Base-by-base conservation (phyloP, 2,888 invertebrate species). In the Harpalus rufipes region DNA sequence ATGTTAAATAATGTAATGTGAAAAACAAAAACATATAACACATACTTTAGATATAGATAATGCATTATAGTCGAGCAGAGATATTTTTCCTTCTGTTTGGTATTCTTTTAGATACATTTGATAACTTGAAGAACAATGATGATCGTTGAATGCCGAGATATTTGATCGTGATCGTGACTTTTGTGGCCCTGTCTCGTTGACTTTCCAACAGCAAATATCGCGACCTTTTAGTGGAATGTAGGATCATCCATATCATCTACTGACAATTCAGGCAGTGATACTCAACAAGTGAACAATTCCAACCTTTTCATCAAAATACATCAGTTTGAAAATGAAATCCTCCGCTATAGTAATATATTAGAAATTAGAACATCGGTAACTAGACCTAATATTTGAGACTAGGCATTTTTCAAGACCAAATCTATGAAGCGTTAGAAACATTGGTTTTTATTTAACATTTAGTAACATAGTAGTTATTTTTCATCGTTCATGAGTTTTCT, bases 181-280 rank as follows among this genome's bases (percentile, higher is more conserved):
- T 32, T 61, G 79, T 79, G 79, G 59, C 79, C 79, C 79, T 79
- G 79, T 58, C 16, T 58, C 32, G 12, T 59, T 68, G 68, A 68
- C 68, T 68, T 68, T 68, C 68, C 68, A 32, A 32, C 61, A 14
- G 79, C 58, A 79, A 79, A 79, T 79, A 79, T 79, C 79, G 79
- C 79, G 79, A 79, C 79, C 79, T 79, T 79, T 79, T 14, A 39
- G 32, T 16, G 79, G 79, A 79, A 79, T 79, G 79, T 61, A 79
- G 39, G 68, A 68, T 25, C 32, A 51, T 51, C 44, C 44, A 51
- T 51, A 68, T 68, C 68, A 68, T 68, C 68, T 10, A 63, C 63
- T 25, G n/a, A n/a, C n/a, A n/a, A n/a, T n/a, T n/a, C n/a, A n/a
- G n/a, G 12, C 63, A 63, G 21, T 10, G 63, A 12, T 5, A 12